Percentiles rank a stretch among this genome's conserved stretches.
Conservation (phyloP, 2,113 vertebrate genomes). For the Silurus meridionalis region DNA sequence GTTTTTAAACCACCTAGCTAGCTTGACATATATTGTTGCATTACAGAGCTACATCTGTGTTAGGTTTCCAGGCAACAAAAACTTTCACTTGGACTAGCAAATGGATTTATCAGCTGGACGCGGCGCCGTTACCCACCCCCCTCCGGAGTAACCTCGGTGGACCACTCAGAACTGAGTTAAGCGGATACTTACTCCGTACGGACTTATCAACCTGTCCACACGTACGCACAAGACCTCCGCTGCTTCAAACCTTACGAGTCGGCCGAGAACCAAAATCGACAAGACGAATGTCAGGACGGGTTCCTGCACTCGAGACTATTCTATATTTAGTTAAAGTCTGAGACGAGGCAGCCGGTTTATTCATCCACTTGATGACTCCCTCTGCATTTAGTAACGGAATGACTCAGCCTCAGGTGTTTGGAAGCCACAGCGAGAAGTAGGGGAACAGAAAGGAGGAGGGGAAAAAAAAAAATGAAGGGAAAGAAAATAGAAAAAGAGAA, state of each 20-base stretch:
- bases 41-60: neutral
- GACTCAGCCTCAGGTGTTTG: slow-evolving; percentile 48
- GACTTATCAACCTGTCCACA: slow-evolving; percentile 16
- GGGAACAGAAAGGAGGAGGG: neutral
- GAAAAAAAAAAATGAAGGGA: neutral
- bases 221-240: neutral
- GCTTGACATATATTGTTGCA: neutral
- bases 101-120: neutral
- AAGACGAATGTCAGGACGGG: slow-evolving; percentile 14
- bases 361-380: slow-evolving; percentile 31
- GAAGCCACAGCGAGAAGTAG: slow-evolving; percentile 3
- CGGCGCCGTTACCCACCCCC: neutral
- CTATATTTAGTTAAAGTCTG: slow-evolving; percentile 45
- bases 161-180: neutral
- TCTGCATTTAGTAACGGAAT: slow-evolving; percentile 29
- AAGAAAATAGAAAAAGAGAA: neutral
- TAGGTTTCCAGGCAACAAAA: neutral
- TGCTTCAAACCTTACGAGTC: neutral
- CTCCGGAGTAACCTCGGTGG: neutral
- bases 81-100: neutral
- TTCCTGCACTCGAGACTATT: slow-evolving; percentile 31
- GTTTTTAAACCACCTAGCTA: neutral
- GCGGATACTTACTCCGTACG: neutral
- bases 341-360: slow-evolving; percentile 36
- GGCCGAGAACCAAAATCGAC: neutral